These are phyloP conservation scores for Tadarida brasiliensis DNA, from an alignment of 2,797 vertebrate species.

Conservation along the genomic window DNA sequence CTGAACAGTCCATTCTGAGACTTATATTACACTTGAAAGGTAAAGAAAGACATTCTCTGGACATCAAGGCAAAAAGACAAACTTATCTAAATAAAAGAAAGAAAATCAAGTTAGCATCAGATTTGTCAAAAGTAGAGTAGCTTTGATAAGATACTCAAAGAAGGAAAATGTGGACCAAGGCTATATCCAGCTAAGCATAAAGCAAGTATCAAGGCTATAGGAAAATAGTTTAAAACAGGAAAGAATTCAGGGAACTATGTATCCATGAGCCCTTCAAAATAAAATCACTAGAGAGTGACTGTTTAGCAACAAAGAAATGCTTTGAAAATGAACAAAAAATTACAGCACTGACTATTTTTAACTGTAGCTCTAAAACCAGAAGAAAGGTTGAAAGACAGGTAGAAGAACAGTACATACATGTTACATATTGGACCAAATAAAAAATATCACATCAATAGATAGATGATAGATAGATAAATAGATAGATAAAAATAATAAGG, in stretches of 20 bases:
- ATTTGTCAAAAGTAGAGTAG: background rate
- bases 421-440: background rate
- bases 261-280: background rate
- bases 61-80: background rate
- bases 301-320: background rate
- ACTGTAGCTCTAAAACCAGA: background rate
- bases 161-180: background rate
- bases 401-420: background rate
- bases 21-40: background rate
- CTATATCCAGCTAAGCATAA: background rate
- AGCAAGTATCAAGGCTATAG: background rate
- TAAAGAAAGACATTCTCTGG: background rate
- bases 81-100: background rate
- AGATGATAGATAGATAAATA: background rate
- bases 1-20: background rate
- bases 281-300: background rate
- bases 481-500: background rate
- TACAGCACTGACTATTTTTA: background rate
- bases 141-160: background rate
- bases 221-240: background rate
- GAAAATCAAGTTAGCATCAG: background rate
- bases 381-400: background rate
- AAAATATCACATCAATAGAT: background rate
- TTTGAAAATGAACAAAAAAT: background rate
- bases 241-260: background rate